Evolutionary conservation across 2,797 vertebrate species (phyloP).

Genomic region (Octomys mimax): DNA sequence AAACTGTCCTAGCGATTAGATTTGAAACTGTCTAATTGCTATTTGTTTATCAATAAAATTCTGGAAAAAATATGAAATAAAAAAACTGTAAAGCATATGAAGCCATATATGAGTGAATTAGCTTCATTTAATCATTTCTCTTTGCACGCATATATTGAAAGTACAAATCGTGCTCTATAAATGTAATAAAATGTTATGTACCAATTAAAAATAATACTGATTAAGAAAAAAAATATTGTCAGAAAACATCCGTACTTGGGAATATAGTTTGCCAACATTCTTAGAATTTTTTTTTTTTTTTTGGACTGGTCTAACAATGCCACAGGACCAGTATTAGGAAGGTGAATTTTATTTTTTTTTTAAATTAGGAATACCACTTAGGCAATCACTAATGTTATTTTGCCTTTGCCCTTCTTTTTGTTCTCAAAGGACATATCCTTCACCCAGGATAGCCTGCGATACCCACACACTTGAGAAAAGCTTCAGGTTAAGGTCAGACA

Average conservation of each 20-base stretch:
- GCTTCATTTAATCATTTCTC: background rate
- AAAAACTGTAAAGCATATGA: background rate
- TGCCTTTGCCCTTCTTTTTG: background rate
- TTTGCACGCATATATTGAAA: background rate
- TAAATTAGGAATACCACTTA: background rate
- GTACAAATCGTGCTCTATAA: background rate
- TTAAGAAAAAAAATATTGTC: background rate
- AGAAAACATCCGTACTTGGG: background rate
- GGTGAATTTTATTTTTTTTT: background rate
- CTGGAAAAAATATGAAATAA: too few species aligned
- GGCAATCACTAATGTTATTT: slow-evolving; percentile 40
- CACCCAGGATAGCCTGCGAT: background rate
- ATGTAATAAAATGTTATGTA: background rate
- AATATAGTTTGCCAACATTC: background rate
- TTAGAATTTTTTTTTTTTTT: background rate
- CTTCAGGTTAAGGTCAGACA: background rate
- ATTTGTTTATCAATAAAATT: too few species aligned
- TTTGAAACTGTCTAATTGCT: too few species aligned
- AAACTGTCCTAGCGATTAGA: too few species aligned
- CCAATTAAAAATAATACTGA: background rate
- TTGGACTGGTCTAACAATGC: background rate
- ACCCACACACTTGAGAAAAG: background rate
- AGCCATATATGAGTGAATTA: background rate
- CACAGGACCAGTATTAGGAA: background rate
- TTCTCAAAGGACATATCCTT: background rate